A percentile compares a stretch with the other conserved stretches of the same genome.
phyloP scores from a whole-genome alignment of 1,140 invertebrate species.

The Drosophila sturtevanti region DNA sequence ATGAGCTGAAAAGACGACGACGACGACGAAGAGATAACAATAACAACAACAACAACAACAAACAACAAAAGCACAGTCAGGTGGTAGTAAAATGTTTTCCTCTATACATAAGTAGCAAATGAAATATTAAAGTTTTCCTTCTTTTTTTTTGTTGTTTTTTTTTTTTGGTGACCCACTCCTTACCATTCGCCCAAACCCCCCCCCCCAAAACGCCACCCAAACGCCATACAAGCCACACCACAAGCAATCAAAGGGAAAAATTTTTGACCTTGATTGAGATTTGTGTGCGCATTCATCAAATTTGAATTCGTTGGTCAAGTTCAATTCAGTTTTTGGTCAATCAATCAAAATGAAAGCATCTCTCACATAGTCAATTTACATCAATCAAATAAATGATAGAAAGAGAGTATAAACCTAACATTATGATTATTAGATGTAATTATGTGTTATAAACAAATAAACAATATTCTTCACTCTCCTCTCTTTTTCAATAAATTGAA shows the following conservation, averaged over 20 bases:
- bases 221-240: too few species aligned
- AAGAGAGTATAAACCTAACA: not conserved
- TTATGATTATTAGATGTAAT: conserved; percentile 7
- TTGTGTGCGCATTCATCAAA: conserved; percentile 35
- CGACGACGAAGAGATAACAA: conserved; percentile 15
- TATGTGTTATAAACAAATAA: conserved; percentile 9
- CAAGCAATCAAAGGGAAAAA: not conserved
- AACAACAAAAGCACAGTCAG: not conserved
- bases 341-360: conserved; percentile 29
- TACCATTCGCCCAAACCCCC: too few species aligned
- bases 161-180: not conserved
- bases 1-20: conserved; percentile 53
- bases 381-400: conserved; percentile 37
- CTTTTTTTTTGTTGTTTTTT: not conserved
- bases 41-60: conserved; percentile 8
- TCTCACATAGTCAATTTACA: conserved; percentile 45
- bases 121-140: conserved; percentile 12
- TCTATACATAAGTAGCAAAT: conserved; percentile 28
- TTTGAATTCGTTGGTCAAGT: conserved; percentile 16
- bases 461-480: too few species aligned
- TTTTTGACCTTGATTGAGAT: conserved; percentile 11
- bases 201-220: too few species aligned
- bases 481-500: conserved; percentile 6
- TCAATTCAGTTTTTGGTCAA: conserved; percentile 18
- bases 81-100: conserved; percentile 60